These are phyloP conservation scores for Esox niger DNA, from an alignment of 2,113 vertebrate genomes.

Conservation along the genomic window DNA sequence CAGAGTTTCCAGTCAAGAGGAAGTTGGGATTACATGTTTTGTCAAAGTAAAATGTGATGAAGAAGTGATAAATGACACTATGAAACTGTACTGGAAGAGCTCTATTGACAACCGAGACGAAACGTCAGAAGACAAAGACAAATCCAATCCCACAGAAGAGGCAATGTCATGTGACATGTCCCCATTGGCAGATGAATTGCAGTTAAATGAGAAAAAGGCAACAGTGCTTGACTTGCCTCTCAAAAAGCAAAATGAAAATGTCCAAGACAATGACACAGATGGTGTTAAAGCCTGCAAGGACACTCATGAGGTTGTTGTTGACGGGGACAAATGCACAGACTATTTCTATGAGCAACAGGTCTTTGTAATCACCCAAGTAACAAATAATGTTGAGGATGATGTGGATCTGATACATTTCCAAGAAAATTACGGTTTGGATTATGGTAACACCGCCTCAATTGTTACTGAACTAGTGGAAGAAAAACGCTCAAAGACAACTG, in stretches of 20 bases:
- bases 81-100: slow-evolving; percentile 74
- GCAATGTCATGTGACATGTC: neutral
- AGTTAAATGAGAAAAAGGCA: neutral
- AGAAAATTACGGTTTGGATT: neutral
- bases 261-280: neutral
- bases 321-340: neutral
- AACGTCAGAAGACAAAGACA: slow-evolving; percentile 7
- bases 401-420: neutral
- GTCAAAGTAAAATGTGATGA: slow-evolving; percentile 77
- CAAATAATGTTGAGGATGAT: neutral
- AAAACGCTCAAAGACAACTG: slow-evolving; percentile 1
- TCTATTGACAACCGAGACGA: neutral
- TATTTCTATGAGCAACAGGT: slow-evolving; percentile 7
- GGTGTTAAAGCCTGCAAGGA: neutral
- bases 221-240: neutral
- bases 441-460: neutral
- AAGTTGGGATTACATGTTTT: slow-evolving; percentile 50
- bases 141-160: neutral
- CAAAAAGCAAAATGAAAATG: slow-evolving; percentile 3
- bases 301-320: neutral
- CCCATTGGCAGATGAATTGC: neutral
- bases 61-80: slow-evolving; percentile 72
- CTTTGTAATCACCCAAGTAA: neutral
- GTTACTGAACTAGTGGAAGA: neutral
- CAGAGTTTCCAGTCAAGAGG: slow-evolving; percentile 45